Percentiles rank a stretch among this genome's conserved stretches.
Conservation (phyloP, 1,140 invertebrate genomes). For the Caenorhabditis tropicalis region DNA sequence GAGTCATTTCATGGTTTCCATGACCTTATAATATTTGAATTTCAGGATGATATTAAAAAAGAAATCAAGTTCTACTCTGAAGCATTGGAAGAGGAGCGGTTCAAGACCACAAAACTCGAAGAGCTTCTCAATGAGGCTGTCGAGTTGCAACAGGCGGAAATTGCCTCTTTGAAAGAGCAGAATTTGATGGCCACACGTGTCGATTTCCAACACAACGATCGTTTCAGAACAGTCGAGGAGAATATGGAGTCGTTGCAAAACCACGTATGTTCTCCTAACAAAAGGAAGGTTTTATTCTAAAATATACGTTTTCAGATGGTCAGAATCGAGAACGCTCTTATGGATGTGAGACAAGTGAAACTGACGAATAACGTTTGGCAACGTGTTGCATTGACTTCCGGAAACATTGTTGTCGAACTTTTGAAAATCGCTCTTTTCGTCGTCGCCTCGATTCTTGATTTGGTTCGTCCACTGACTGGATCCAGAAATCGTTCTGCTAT, state of each 20-base stretch:
- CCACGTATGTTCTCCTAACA: not conserved
- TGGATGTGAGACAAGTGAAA: slow-evolving; percentile 37
- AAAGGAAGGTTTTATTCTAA: not conserved
- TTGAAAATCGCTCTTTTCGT: slow-evolving; percentile 49
- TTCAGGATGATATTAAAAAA: slow-evolving; percentile 20
- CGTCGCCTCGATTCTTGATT: slow-evolving; percentile 44
- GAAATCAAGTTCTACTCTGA: slow-evolving; percentile 30
- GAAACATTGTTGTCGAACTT: slow-evolving; percentile 51
- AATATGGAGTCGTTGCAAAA: slow-evolving; percentile 50
- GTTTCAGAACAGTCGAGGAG: slow-evolving; percentile 51
- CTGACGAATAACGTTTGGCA: slow-evolving; percentile 29
- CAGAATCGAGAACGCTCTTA: slow-evolving; percentile 49
- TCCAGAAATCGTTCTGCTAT: slow-evolving; percentile 11
- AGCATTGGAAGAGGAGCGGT: slow-evolving; percentile 50
- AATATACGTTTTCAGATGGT: slow-evolving; percentile 33
- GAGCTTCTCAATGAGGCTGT: slow-evolving; percentile 50
- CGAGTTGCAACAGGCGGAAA: slow-evolving; percentile 52
- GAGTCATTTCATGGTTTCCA: too few relatives aligned
- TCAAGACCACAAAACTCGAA: slow-evolving; percentile 46
- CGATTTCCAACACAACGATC: slow-evolving; percentile 55
- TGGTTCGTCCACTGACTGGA: slow-evolving; percentile 53
- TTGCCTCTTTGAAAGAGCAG: slow-evolving; percentile 46
- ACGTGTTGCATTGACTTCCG: slow-evolving; percentile 33
- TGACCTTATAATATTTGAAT: not conserved
- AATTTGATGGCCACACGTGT: slow-evolving; percentile 46